Evolutionary conservation across 2,888 invertebrate species (phyloP).

Genomic region (Brachyptera risi): DNA sequence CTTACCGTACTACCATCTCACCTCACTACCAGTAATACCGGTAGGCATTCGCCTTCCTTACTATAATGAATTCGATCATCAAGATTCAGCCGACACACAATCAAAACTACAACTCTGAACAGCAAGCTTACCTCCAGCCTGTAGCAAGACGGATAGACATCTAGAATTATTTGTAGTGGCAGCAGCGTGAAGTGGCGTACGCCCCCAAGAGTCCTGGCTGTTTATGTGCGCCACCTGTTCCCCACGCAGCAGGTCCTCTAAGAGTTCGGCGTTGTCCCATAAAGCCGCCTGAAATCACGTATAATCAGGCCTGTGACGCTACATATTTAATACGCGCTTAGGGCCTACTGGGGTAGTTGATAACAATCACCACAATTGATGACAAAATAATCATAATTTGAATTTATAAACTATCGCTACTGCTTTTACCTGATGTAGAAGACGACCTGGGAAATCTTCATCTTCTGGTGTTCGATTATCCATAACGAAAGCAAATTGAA

Average conservation of each 20-base stretch:
- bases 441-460: constrained; percentile 71
- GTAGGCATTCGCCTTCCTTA: constrained; percentile 12
- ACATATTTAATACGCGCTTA: neutral
- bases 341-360: too few species aligned
- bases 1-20: too few species aligned
- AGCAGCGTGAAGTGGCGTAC: constrained; percentile 78
- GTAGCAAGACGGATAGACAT: constrained; percentile 68
- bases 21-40: too few species aligned
- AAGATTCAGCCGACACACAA: too few species aligned
- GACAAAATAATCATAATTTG: too few species aligned
- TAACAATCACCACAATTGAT: neutral
- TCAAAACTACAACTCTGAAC: too few species aligned
- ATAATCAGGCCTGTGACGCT: neutral
- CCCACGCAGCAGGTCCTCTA: constrained; percentile 69
- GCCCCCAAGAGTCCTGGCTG: constrained; percentile 67
- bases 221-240: constrained; percentile 64
- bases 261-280: constrained; percentile 83
- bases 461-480: constrained; percentile 75
- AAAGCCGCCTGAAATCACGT: constrained; percentile 62
- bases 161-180: constrained; percentile 72
- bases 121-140: constrained; percentile 62
- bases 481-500: too few species aligned
- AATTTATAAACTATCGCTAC: too few species aligned
- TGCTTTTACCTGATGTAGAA: constrained; percentile 67
- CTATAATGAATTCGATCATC: too few species aligned